phyloP scores from a whole-genome alignment of 1,140 invertebrate genomes.

The Chionoecetes opilio region DNA sequence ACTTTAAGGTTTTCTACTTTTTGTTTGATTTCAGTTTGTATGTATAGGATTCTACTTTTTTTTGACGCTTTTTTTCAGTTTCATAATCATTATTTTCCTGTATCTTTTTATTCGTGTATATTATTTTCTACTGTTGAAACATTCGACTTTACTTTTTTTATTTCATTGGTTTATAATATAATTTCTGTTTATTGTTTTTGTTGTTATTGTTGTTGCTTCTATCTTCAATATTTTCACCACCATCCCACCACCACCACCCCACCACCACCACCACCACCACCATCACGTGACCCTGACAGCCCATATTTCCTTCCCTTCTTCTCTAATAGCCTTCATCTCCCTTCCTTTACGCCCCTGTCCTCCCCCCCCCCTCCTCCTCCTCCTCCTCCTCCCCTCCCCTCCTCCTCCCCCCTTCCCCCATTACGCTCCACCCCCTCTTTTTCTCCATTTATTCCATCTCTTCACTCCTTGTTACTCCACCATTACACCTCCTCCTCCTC shows the following conservation, averaged over 20 bases:
- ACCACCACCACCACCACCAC: conserved; percentile 14
- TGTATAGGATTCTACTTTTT: too few species aligned
- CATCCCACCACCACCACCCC: neutral
- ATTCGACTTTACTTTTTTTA: too few species aligned
- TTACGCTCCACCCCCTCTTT: neutral
- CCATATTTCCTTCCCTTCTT: conserved; percentile 6
- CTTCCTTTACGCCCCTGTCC: conserved; percentile 9
- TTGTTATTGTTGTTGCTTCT: neutral
- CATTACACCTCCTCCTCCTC: neutral
- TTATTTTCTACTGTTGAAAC: neutral
- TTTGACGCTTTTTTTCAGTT: neutral
- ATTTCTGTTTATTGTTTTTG: too few species aligned
- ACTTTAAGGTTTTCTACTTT: too few species aligned
- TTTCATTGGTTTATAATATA: too few species aligned
- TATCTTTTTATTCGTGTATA: neutral
- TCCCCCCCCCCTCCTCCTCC: neutral
- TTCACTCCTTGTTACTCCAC: neutral
- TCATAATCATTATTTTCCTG: neutral
- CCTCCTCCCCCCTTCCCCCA: neutral
- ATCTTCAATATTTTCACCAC: neutral
- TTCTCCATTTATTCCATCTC: neutral
- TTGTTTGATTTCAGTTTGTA: neutral
- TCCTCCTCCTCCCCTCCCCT: neutral
- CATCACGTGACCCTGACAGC: neutral
- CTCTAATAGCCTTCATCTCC: conserved; percentile 14